Conservation (phyloP, 2,113 vertebrate genomes). For the Vulpes vulpes region DNA sequence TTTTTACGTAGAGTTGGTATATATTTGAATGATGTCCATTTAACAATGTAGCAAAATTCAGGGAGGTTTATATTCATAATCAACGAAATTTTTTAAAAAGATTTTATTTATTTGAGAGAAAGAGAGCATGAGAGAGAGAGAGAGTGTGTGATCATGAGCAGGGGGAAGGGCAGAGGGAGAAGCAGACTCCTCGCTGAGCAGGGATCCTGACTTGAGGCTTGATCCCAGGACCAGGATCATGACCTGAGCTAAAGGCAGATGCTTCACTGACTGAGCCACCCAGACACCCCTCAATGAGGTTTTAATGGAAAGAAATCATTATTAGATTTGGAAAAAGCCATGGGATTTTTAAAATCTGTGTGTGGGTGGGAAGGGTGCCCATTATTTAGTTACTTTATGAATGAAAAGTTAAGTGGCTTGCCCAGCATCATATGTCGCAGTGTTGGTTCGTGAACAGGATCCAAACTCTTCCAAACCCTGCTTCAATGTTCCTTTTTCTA, state of each 20-base stretch:
- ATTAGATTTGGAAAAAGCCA: constrained; percentile 61
- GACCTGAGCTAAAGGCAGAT: too few relatives aligned
- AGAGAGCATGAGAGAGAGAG: too few relatives aligned
- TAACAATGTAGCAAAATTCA: constrained; percentile 44
- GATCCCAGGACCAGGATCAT: too few relatives aligned
- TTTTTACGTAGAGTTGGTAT: constrained; percentile 50
- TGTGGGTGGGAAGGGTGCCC: not conserved
- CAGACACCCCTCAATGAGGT: not conserved
- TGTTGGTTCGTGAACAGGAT: constrained; percentile 36
- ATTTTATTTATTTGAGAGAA: too few relatives aligned
- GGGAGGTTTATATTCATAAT: not conserved
- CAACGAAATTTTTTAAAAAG: not conserved
- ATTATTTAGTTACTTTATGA: constrained; percentile 35
- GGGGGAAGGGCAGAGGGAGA: too few relatives aligned
- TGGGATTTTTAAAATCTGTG: not conserved
- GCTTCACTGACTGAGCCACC: too few relatives aligned
- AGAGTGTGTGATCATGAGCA: too few relatives aligned
- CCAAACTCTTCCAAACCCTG: not conserved
- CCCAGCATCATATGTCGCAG: not conserved
- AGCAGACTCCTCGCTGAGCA: too few relatives aligned
- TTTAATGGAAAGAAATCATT: constrained; percentile 56
- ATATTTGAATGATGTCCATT: constrained; percentile 49
- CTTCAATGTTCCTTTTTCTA: not conserved
- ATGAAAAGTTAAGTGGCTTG: constrained; percentile 51
- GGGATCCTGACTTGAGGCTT: too few relatives aligned